Base-by-base conservation (phyloP, 2,888 invertebrate species). In the Hylaea fasciaria region DNA sequence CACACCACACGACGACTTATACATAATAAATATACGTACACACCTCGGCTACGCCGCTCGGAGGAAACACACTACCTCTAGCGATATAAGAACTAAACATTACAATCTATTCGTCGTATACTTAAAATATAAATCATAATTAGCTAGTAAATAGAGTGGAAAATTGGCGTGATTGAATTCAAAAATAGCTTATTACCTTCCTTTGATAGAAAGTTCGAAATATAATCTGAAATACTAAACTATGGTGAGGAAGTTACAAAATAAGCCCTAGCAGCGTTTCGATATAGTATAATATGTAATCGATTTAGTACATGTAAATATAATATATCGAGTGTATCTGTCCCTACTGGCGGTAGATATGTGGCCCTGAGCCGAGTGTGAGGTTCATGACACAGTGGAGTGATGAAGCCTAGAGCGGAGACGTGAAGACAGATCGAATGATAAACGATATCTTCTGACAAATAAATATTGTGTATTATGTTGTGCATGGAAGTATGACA, bases 401-500 rank as follows among this genome's bases (percentile, higher is more conserved):
- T 83, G 69, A 78, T 84, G 86, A 82, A 81, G 82, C 81, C 74
- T 72, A 72, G 73, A 74, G 75, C 77, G 78, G 71, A 56, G 53
- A 65, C 63, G 80, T 78, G 81, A 72, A 70, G 75, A 72, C 62
- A 73, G 69, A 77, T 76, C 75, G 80, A 76, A 84, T 87, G 86
- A 85, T 76, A 72, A 62, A 77, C 56, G 80, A 84, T 80, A 80
- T 77, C 71, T 65, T 68, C 76, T 32, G 81, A 84, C 71, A 80
- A 76, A 78, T 70, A 79, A 76, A 82, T 73, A 74, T 14, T 46
- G 80, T 77, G 86, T 90, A 78, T 85, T 65, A 82, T 86, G 86
- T 84, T 87, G 88, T 86, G 83, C 86, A 85, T 88, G 88, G 82
- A 85, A 78, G 72, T 89, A 90, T 90, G 74, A 68, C 39, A 82